Percentiles rank a stretch among this genome's conserved stretches.
Conservation (phyloP, 2,888 invertebrate species). For the Helleia helle region DNA sequence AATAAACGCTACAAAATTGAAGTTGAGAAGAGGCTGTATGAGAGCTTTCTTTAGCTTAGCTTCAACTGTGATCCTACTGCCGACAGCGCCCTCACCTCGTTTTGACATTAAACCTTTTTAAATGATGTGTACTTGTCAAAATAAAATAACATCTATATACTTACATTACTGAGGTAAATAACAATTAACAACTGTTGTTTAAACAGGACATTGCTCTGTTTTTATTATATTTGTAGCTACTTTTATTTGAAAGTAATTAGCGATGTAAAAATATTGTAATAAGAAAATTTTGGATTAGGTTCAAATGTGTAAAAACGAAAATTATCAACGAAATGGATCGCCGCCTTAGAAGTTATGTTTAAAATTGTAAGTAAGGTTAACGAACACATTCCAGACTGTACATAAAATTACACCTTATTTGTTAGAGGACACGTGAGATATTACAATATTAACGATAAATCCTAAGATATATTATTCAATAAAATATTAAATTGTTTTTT, state of each 20-base stretch:
- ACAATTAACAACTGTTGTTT: neutral
- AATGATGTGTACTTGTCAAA: too few species aligned
- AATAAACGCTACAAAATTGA: too few species aligned
- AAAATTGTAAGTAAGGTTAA: neutral
- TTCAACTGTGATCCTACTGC: too few species aligned
- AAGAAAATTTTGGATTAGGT: slow-evolving; percentile 4
- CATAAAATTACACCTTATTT: neutral
- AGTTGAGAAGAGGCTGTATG: too few species aligned
- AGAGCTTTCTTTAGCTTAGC: too few species aligned
- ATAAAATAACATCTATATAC: too few species aligned
- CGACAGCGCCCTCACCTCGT: too few species aligned
- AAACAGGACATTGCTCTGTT: neutral
- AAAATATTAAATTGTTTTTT: too few species aligned
- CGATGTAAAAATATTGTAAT: slow-evolving; percentile 6
- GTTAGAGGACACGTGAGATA: neutral
- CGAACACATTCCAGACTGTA: slow-evolving; percentile 4
- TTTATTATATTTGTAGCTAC: neutral
- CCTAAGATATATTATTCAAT: too few species aligned
- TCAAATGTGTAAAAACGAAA: slow-evolving; percentile 7
- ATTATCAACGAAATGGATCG: slow-evolving; percentile 1
- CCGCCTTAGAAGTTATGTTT: neutral
- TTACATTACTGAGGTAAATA: too few species aligned
- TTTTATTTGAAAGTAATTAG: neutral
- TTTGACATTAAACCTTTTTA: too few species aligned
- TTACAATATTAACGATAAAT: too few species aligned